Base-by-base conservation (phyloP, 37 sponge, comb jelly and placozoan genomes). In the Spongilla lacustris region DNA sequence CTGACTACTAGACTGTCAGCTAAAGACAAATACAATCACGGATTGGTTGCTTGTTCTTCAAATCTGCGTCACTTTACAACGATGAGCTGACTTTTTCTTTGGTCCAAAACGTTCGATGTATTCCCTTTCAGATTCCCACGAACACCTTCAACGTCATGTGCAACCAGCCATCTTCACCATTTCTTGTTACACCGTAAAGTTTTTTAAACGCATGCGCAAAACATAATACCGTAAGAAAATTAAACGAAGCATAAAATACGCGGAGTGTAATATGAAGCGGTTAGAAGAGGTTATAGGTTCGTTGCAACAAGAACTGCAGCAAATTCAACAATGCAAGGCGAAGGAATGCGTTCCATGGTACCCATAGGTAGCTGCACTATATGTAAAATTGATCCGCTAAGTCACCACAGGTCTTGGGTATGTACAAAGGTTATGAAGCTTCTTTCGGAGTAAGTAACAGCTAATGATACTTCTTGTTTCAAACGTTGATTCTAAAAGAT, bases 331-430 rank as follows among this genome's bases (percentile, higher is more conserved):
- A 17, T 58, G 19, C 58, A 58, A 17, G 58, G 9, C 26, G 11
- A 46, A 48, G 22, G 71, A 50, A 73, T 27, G 22, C 25, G 46
- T 83, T 29, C 25, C 83, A 73, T 83, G 83, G 83, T 83, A 83
- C 21, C 19, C 38, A 27, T 73, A 25, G 24, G 24, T 17, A 41
- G 41, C 41, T 41, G 41, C 41, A 23, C 22, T 26, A 49, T 73
- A 38, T 4, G 11, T 50, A 66, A 12, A 30, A 33, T 31, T 36
- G 0, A 72, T 0, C 58, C 4, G 14, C 23, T 25, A 13, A 76
- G 19, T 77, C 31, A 35, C 23, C 36, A 14, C 74, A 87, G 87
- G 87, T 26, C 81, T 21, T 87, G 81, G 81, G 75, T 87, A 23
- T 80, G 72, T 67, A 66, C 69, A 9, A 80, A 81, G 46, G 19